phyloP scores from a whole-genome alignment of 2,797 vertebrate species.

The Psittacula echo region DNA sequence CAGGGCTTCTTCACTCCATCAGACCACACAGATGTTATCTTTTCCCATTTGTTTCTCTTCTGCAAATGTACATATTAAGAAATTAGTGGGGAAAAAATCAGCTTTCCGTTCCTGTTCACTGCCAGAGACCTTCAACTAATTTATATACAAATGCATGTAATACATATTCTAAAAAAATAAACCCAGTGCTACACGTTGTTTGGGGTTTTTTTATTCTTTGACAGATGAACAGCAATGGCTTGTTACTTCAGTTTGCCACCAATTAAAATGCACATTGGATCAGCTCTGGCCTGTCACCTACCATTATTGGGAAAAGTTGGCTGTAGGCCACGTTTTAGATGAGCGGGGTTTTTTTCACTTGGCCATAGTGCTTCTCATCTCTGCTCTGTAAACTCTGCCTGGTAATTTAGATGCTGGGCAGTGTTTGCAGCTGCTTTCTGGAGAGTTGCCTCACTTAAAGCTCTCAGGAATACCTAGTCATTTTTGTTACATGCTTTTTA shows the following conservation, averaged over 20 bases:
- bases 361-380: not conserved
- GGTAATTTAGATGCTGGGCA: not conserved
- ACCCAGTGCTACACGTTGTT: not conserved
- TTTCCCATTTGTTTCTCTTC: not conserved
- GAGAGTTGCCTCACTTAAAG: not conserved
- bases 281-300: conserved; percentile 62
- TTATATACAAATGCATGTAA: not conserved
- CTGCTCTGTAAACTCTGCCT: not conserved
- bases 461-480: not conserved
- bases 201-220: not conserved
- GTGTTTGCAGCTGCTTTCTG: not conserved
- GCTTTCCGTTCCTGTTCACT: not conserved
- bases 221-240: conserved; percentile 59
- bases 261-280: conserved; percentile 67
- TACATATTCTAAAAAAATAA: not conserved
- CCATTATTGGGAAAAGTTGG: conserved; percentile 60
- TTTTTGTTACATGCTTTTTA: not conserved
- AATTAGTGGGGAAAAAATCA: not conserved
- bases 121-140: not conserved
- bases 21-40: not conserved
- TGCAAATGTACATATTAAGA: not conserved
- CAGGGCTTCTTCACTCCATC: not conserved
- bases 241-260: conserved; percentile 62
- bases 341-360: not conserved
- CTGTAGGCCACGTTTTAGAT: conserved; percentile 19